These are phyloP conservation scores for Cepaea nemoralis DNA, from an alignment of 1,140 invertebrate species.

Conservation along the genomic window DNA sequence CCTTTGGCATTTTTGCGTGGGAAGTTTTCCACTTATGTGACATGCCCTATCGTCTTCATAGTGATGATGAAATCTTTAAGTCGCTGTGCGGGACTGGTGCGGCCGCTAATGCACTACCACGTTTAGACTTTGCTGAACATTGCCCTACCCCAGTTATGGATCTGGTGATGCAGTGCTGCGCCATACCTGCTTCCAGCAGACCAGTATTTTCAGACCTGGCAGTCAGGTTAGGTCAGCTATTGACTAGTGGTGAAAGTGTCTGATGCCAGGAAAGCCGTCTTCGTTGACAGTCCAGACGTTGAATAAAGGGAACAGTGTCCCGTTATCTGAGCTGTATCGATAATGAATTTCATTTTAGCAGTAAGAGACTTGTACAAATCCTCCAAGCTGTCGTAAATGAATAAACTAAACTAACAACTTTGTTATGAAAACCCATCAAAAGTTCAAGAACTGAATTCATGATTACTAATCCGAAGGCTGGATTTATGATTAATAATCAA, in stretches of 20 bases:
- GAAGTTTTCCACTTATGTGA: slow-evolving; percentile 70
- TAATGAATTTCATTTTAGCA: too few relatives aligned
- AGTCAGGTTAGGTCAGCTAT: slow-evolving; percentile 24
- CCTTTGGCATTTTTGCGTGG: slow-evolving; percentile 70
- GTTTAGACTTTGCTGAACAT: slow-evolving; percentile 37
- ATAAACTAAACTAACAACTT: too few relatives aligned
- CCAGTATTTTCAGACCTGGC: slow-evolving; percentile 36
- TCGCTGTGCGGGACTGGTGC: slow-evolving; percentile 45
- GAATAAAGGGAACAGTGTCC: not conserved
- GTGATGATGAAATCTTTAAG: slow-evolving; percentile 77
- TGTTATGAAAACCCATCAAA: too few relatives aligned
- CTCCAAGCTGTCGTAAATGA: too few relatives aligned
- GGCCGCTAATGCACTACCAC: not conserved
- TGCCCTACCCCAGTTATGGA: slow-evolving; percentile 27
- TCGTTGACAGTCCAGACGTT: not conserved
- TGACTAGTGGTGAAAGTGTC: slow-evolving; percentile 36
- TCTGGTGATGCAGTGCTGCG: slow-evolving; percentile 33
- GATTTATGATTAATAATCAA: too few relatives aligned
- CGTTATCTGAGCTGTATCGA: not conserved
- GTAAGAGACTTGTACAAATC: too few relatives aligned
- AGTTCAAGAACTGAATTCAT: too few relatives aligned
- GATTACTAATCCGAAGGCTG: too few relatives aligned
- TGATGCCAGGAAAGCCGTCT: not conserved
- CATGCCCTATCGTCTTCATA: slow-evolving; percentile 61
- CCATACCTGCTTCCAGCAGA: not conserved